Conservation (phyloP, 2,888 invertebrate species). For the Trichopoda pennipes region DNA sequence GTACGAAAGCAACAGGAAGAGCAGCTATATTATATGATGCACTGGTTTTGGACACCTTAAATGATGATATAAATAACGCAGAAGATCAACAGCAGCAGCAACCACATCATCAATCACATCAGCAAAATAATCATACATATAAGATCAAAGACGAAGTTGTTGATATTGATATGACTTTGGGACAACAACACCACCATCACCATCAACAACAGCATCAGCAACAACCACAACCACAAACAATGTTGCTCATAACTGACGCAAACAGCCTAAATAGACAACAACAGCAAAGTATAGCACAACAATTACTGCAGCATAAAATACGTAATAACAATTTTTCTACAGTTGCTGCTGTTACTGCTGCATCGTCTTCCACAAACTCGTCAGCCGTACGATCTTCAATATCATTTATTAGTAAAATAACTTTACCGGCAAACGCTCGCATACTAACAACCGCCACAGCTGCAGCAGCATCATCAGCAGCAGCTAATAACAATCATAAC, state of each 20-base stretch:
- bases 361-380: conserved; percentile 52
- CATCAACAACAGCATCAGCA: conserved; percentile 53
- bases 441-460: conserved; percentile 73
- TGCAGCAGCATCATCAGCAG: conserved; percentile 58
- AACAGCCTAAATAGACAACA: conserved; percentile 76
- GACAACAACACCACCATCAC: conserved; percentile 28
- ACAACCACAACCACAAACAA: conserved; percentile 73
- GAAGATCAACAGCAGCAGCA: conserved; percentile 72
- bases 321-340: conserved; percentile 61
- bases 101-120: neutral
- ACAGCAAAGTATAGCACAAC: conserved; percentile 70
- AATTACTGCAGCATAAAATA: conserved; percentile 70
- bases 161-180: conserved; percentile 27
- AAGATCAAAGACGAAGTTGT: conserved; percentile 49
- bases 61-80: conserved; percentile 72
- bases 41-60: conserved; percentile 77
- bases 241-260: conserved; percentile 77
- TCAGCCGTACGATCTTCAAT: conserved; percentile 74
- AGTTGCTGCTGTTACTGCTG: conserved; percentile 34
- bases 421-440: conserved; percentile 76
- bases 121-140: conserved; percentile 36
- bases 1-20: conserved; percentile 75
- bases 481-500: conserved; percentile 69
- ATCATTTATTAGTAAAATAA: conserved; percentile 78
- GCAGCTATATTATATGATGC: conserved; percentile 79